Evolutionary conservation across 1,140 invertebrate species (phyloP), one percentile per base, ranked within the genome.

Genomic region (Pseudomyrmex gracilis): DNA sequence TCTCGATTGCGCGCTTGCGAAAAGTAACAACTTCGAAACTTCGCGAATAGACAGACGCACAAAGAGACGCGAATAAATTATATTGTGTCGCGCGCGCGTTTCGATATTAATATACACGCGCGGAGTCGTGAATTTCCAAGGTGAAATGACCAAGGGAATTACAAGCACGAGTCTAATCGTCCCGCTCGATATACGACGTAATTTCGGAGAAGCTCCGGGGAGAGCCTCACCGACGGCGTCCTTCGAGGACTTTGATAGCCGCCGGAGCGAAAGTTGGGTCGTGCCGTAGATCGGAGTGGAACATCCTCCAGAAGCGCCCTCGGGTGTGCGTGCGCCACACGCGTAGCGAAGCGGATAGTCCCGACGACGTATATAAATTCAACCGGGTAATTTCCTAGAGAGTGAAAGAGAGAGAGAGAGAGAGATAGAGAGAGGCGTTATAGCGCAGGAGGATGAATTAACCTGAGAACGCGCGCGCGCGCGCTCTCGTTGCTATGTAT

Each of bases 391-490:
- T 86, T 77, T 86, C 71, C 80, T 34, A 34, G 34, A 34, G 34
- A 0, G 5, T 34, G 34, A 34, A 5, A 34, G 34, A 34, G 34
- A 34, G 24, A 34, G 24, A 34, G 24, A 24, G 24, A 34, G 5
- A 34, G 3, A 34, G 34, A 7, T n/a, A n/a, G 34, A 24, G 57
- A 61, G 78, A 68, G 20, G 15, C 55, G 78, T 43, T 24, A 61
- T 7, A 34, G 34, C 34, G 57, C 45, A 71, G 47, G 13, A 63
- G 80, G 64, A 77, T 60, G 66, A 83, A 85, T 85, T 83, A 85
- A 85, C 55, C 49, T 22, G 84, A 83, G 57, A 73, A 71, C 43
- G 34, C 34, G 34, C 34, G 34, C 34, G 24, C 34, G 34, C 4
- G 34, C 4, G 34, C 0, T 4, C 34, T 34, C 34, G 34, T 34